A percentile compares a stretch with the other conserved stretches of the same genome.
Evolutionary conservation across 1,140 invertebrate species (phyloP).

Genomic region (Drosophila elegans): DNA sequence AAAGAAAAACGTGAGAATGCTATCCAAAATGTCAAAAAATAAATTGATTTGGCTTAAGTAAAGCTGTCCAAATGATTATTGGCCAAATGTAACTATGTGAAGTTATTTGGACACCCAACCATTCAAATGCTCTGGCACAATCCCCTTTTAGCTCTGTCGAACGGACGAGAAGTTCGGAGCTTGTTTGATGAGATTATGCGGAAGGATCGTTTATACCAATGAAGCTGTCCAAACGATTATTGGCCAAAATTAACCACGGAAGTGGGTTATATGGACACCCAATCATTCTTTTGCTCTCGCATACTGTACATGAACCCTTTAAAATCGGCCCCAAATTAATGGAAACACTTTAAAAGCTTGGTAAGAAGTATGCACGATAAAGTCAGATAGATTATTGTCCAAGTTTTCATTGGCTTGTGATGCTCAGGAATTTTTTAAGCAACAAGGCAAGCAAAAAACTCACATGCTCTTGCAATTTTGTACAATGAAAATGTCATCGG

Average conservation of each 20-base stretch:
- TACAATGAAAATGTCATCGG: conserved; percentile 61
- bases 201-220: neutral
- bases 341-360: conserved; percentile 40
- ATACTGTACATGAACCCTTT: conserved; percentile 54
- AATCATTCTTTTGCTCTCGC: conserved; percentile 70
- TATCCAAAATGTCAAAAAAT: neutral
- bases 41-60: neutral
- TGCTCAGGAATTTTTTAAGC: conserved; percentile 43
- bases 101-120: conserved; percentile 81
- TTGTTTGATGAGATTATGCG: conserved; percentile 10
- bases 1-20: neutral
- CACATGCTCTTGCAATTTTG: conserved; percentile 73
- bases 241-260: conserved; percentile 63
- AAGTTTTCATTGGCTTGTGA: conserved; percentile 80
- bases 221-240: conserved; percentile 38
- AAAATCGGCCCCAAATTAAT: conserved; percentile 8
- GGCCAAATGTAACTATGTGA: conserved; percentile 75
- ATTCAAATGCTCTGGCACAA: conserved; percentile 69
- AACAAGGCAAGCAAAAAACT: conserved; percentile 84
- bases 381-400: conserved; percentile 37
- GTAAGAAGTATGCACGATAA: conserved; percentile 23
- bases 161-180: neutral
- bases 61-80: conserved; percentile 54
- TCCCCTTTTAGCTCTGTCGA: neutral
- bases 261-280: conserved; percentile 71